Conservation (phyloP, 2,797 vertebrate species). For the Ispidina picta region DNA sequence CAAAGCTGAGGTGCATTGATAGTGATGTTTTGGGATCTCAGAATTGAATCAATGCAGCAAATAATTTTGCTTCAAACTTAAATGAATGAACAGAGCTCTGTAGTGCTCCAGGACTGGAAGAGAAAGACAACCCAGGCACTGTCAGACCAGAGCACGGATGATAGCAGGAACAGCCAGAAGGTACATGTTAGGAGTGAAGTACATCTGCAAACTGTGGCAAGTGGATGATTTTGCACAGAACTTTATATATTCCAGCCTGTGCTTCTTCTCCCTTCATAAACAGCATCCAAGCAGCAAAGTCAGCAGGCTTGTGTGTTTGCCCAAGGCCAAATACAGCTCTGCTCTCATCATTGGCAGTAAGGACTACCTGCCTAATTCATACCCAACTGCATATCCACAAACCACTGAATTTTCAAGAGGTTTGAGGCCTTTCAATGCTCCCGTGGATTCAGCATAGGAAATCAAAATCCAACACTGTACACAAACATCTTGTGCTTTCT, state of each 20-base stretch:
- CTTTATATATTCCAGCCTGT: neutral
- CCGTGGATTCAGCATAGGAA: conserved; percentile 21
- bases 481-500: conserved; percentile 19
- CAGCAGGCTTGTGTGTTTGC: conserved; percentile 20
- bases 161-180: neutral
- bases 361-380: neutral
- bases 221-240: neutral
- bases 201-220: neutral
- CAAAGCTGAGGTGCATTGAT: neutral
- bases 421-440: neutral
- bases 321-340: conserved; percentile 30
- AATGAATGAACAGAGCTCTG: neutral
- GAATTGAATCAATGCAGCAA: neutral
- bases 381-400: neutral
- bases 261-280: neutral
- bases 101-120: neutral
- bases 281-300: conserved; percentile 13
- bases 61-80: neutral
- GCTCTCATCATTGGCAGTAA: neutral
- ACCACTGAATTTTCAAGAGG: neutral
- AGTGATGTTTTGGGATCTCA: neutral
- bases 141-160: neutral
- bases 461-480: neutral
- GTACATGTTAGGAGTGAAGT: neutral
- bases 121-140: neutral